Evolutionary conservation across 2,797 vertebrate species (phyloP), one percentile per base, ranked within the genome.

Genomic region (Mus spretus): DNA sequence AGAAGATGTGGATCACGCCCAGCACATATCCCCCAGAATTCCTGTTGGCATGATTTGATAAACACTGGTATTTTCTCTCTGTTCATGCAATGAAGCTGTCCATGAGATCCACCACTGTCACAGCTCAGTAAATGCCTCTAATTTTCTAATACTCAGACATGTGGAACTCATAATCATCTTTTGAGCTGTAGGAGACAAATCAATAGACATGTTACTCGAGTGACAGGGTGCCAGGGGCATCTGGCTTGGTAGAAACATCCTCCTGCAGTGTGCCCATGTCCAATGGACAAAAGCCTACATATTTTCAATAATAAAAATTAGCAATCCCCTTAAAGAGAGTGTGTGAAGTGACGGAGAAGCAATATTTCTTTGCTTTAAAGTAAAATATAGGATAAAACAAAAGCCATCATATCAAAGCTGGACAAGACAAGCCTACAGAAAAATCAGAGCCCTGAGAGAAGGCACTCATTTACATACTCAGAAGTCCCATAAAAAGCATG

Each of bases 61-160:
- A 99, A 99, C 10, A 98, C 98, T 22, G 99, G 96, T 97, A 99
- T 99, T 72, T 15, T 28, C 26, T 99, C 99, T 79, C 98, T 99
- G 98, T 99, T 99, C 99, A 99, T 99, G 47, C 99, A 99, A 75
- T 99, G 98, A 80, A 99, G 99, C 97, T 99, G 98, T 4, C 98
- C 98, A 99, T 99, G 85, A 99, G 99, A 98, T 99, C 99, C 99
- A 99, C 99, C 70, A 99, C 99, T 0, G 99, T 99, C 98, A 99
- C 98, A 26, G 99, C 99, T 99, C 99, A 99, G 98, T 99, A 99
- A 94, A 99, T 98, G 10, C 99, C 99, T 83, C 99, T 99, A 99
- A 99, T 99, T 98, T 99, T 98, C 98, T 99, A 98, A 96, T 99
- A 99, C 92, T 99, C 99, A 0, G 99, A 99, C 98, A 99, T 99